Conservation (phyloP, 2,113 vertebrate genomes). For the Ciconia stormi region DNA sequence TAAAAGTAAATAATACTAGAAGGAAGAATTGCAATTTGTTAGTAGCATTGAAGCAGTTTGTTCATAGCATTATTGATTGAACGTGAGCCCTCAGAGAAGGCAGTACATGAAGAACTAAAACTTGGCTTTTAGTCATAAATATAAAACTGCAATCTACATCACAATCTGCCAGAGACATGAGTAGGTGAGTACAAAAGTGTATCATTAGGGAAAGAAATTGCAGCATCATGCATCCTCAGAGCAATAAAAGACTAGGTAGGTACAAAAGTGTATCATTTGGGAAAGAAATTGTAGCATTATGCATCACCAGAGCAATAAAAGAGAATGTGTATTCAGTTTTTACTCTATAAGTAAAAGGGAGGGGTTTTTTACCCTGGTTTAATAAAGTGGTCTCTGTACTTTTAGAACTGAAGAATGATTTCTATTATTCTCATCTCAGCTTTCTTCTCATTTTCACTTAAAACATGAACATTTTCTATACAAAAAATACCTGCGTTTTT, state of each 20-base stretch:
- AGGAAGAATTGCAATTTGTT: slow-evolving; percentile 62
- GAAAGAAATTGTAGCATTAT: background rate
- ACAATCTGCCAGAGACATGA: slow-evolving; percentile 9
- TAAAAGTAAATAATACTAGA: slow-evolving; percentile 59
- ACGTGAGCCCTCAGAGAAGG: slow-evolving; percentile 58
- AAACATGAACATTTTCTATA: background rate
- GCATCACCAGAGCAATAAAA: background rate
- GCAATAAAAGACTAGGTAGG: background rate
- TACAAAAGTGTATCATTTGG: background rate
- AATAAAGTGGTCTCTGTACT: background rate
- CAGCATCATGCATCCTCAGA: background rate
- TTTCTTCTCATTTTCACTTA: background rate
- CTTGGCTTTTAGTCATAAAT: slow-evolving; percentile 41
- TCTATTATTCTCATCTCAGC: background rate
- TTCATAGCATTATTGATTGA: slow-evolving; percentile 34
- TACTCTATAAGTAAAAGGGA: background rate
- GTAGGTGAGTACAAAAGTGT: background rate
- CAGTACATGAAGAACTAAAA: slow-evolving; percentile 36
- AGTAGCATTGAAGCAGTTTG: slow-evolving; percentile 56
- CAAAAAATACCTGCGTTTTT: background rate
- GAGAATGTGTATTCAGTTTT: background rate
- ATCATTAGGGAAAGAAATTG: background rate
- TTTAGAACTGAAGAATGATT: background rate
- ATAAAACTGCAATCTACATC: slow-evolving; percentile 40
- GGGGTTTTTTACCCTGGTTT: accelerated